Conservation (phyloP, 2,888 invertebrate genomes). For the Cephus pulcher region DNA sequence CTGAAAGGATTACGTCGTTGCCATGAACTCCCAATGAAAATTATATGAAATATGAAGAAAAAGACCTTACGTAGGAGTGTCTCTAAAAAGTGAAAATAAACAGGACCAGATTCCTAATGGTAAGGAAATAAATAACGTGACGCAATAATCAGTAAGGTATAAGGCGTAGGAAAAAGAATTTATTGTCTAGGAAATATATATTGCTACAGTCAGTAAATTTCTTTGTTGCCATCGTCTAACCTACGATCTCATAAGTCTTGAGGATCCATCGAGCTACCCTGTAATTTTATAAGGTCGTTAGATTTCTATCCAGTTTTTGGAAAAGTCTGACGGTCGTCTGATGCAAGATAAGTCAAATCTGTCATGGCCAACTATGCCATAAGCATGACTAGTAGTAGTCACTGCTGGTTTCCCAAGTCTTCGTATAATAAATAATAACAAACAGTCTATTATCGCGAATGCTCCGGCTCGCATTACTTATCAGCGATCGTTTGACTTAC, state of each 20-base stretch:
- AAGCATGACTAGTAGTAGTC: background rate
- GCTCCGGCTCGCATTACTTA: constrained; percentile 16
- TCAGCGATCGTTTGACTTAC: constrained; percentile 20
- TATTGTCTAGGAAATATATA: background rate
- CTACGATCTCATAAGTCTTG: background rate
- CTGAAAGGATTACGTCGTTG: background rate
- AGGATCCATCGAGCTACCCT: background rate
- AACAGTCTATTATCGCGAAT: constrained; percentile 25
- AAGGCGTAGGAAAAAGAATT: background rate
- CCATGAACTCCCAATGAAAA: background rate
- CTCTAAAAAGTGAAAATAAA: background rate
- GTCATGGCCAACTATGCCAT: background rate
- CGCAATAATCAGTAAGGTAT: background rate
- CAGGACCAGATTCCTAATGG: background rate
- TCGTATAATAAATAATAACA: constrained; percentile 44
- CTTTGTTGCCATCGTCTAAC: background rate
- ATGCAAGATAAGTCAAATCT: background rate
- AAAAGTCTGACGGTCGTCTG: background rate
- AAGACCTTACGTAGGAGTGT: background rate
- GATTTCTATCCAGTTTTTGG: background rate
- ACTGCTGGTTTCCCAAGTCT: background rate
- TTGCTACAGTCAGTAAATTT: background rate
- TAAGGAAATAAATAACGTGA: background rate
- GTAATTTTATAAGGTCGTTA: background rate
- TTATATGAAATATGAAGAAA: background rate